Evolutionary conservation across 2,113 vertebrate genomes (phyloP), one percentile per base, ranked within the genome.

Genomic region (Tachysurus fulvidraco): DNA sequence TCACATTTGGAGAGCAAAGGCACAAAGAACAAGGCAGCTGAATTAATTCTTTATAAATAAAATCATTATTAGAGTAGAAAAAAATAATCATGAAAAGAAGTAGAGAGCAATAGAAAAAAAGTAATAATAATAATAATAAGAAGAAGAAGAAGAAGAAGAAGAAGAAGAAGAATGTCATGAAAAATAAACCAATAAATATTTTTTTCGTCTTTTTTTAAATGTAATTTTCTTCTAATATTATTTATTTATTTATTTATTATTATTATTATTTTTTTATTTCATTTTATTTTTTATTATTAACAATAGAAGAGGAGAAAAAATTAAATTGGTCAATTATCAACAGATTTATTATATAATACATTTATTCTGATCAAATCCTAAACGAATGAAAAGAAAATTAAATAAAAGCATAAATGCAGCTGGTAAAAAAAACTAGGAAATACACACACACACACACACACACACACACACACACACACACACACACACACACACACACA

Each of bases 401-500:
- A 69, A 69, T 64, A 41, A 41, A 73, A 10, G 17, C 10, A 76
- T 14, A 62, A 64, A 64, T 65, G 13, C 81, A 50, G 71, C 41
- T 62, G 13, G 46, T 50, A 25, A 11, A 46, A 55, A 71, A 36
- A 44, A 50, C 17, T 25, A 64, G 17, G 21, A 74, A 67, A 21
- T 14, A 16, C 17, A 46, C 30, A 10, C 16, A 9, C 21, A 50
- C 41, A 50, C 21, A 76, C 73, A 50, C 19, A 46, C 10, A 50
- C 19, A 74, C 41, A 67, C 67, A 30, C 65, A 30, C n/a, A 36
- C 69, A 44, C 36, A 21, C 69, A 21, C 69, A 44, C 36, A 44
- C n/a, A 36, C 55, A 57, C 52, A 28, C 54, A 85, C 73, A 87
- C 30, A 67, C 67, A 30, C 65, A 30, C n/a, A 36, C 69, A 44